Evolutionary conservation across 2,888 invertebrate species (phyloP).

Genomic region (Synergus gifuensis): DNA sequence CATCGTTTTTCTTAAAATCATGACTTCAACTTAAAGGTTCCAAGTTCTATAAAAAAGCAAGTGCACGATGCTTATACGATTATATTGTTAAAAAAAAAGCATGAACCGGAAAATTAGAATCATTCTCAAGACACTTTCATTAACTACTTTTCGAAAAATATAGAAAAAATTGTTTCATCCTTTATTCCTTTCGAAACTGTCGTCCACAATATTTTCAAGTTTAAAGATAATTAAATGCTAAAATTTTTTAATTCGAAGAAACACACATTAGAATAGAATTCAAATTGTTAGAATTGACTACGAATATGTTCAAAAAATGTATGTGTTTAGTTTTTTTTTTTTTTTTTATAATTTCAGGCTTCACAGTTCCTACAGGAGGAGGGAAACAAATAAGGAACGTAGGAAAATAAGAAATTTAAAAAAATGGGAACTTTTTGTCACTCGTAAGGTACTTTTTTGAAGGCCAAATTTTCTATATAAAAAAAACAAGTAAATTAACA

Average conservation of each 20-base stretch:
- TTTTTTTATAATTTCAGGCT: background rate
- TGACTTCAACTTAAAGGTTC: background rate
- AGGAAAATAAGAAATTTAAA: too few species aligned
- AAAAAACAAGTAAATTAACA: too few species aligned
- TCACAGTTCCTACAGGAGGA: too few species aligned
- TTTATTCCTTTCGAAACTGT: too few species aligned
- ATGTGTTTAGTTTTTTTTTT: background rate
- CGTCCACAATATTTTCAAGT: too few species aligned
- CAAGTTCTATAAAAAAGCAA: background rate
- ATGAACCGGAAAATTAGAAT: background rate
- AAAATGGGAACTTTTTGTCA: too few species aligned
- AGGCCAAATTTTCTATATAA: too few species aligned
- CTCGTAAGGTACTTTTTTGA: too few species aligned
- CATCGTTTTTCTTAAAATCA: conserved; percentile 46
- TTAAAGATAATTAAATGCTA: too few species aligned
- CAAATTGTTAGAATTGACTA: background rate
- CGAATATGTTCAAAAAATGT: too few species aligned
- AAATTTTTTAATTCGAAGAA: too few species aligned
- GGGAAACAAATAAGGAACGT: too few species aligned
- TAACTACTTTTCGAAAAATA: background rate
- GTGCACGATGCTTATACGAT: conserved; percentile 11
- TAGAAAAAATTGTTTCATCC: background rate
- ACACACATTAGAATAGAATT: background rate
- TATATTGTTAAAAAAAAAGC: background rate
- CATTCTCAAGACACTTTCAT: background rate